Percentiles rank a stretch among this genome's conserved stretches.
Conservation (phyloP, 2,113 vertebrate species). For the Antechinus stuartii region DNA sequence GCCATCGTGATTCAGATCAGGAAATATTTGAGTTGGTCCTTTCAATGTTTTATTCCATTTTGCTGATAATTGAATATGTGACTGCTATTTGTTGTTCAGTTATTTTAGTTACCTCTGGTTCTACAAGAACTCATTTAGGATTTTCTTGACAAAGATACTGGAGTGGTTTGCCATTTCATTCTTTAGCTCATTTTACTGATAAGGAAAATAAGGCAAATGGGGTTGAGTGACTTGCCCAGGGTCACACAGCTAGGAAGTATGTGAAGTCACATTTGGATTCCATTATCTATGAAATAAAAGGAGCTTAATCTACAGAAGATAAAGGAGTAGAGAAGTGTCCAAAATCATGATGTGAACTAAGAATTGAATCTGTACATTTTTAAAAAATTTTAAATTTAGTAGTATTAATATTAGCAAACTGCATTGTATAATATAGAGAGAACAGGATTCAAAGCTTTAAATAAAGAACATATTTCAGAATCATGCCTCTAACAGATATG, state of each 20-base stretch:
- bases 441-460: not conserved
- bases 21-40: not conserved
- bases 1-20: not conserved
- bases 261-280: not conserved
- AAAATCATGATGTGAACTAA: not conserved
- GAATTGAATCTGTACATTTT: not conserved
- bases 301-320: not conserved
- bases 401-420: not conserved
- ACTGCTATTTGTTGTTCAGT: not conserved
- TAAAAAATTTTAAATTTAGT: not conserved
- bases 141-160: not conserved
- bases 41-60: not conserved
- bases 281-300: not conserved
- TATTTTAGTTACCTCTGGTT: not conserved
- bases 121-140: not conserved
- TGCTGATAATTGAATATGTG: not conserved
- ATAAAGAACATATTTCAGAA: not conserved
- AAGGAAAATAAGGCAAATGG: not conserved
- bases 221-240: not conserved
- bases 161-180: not conserved
- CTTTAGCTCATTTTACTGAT: not conserved
- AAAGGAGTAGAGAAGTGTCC: not conserved
- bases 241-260: not conserved
- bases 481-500: not conserved
- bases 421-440: not conserved